Evolutionary conservation across 2,113 vertebrate genomes (phyloP).

Genomic region (Lagopus muta): DNA sequence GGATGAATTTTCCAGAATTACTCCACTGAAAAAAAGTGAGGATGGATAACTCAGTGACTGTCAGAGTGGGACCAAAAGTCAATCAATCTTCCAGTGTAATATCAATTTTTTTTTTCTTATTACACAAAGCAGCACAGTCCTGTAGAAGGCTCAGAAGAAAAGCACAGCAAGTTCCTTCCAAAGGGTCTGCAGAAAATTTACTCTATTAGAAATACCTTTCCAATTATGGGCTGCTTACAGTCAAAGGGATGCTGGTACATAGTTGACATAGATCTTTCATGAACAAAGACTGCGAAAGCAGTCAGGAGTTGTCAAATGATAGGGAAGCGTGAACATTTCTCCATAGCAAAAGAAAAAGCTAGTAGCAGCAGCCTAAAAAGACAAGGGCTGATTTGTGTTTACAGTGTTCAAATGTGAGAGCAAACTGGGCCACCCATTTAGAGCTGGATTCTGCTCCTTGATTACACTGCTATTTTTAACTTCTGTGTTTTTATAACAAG

Average conservation of each 20-base stretch:
- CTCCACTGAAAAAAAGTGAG: background rate
- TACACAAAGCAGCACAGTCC: background rate
- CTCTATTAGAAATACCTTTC: background rate
- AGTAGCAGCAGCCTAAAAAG: background rate
- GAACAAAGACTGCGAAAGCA: background rate
- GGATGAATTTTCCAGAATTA: background rate
- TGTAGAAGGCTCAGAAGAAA: background rate
- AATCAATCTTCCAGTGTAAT: background rate
- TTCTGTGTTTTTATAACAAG: slow-evolving; percentile 6
- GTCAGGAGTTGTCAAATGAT: background rate
- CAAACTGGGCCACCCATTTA: slow-evolving; percentile 63
- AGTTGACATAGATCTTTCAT: background rate
- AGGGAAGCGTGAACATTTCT: background rate
- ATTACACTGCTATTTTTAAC: slow-evolving; percentile 45
- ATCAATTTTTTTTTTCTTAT: background rate
- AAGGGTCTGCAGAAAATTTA: background rate
- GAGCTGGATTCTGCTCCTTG: slow-evolving; percentile 17
- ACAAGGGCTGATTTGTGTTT: slow-evolving; percentile 38
- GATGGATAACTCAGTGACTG: background rate
- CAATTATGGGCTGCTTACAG: background rate
- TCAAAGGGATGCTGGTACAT: background rate
- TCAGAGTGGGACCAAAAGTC: background rate
- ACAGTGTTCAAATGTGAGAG: background rate
- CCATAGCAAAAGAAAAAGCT: background rate
- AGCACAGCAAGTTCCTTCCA: background rate